Conservation (phyloP, 92 coral and sea anemone species). For the Bergia sp. region DNA sequence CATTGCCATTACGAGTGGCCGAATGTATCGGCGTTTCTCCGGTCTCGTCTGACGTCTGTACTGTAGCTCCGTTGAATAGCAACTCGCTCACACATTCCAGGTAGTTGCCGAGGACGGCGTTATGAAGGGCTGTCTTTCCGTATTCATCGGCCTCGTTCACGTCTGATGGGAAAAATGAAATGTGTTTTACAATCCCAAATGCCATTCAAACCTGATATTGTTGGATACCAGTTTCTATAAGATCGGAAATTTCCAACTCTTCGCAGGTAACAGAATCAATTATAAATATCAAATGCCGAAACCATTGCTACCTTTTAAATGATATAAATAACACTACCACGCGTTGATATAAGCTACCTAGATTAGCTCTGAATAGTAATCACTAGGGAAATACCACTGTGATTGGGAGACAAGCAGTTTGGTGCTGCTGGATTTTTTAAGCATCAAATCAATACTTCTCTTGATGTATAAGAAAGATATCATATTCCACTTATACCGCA, state of each 20-base stretch:
- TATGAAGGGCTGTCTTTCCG: constrained; percentile 79
- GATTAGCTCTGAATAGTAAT: no score
- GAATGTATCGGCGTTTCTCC: constrained; percentile 83
- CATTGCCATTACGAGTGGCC: constrained; percentile 80
- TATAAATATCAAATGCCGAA: no score
- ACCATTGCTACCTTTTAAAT: no score
- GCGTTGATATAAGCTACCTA: no score
- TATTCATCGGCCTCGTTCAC: constrained; percentile 71
- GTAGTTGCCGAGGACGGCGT: constrained; percentile 76
- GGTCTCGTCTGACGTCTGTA: constrained; percentile 67
- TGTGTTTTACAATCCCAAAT: background rate
- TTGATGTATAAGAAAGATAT: no score
- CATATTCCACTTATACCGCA: no score
- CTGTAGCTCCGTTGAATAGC: constrained; percentile 70
- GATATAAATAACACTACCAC: no score
- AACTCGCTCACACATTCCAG: constrained; percentile 55
- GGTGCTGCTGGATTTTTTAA: no score
- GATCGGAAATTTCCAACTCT: background rate
- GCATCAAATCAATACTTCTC: no score
- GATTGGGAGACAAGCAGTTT: no score
- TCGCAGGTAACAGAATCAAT: no score
- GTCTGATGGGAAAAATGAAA: constrained; percentile 41
- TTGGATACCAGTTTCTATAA: background rate
- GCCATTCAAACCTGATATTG: background rate
- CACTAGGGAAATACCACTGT: no score